Percentiles rank a stretch among this genome's conserved stretches.
phyloP scores from a whole-genome alignment of 2,113 vertebrate species.

The Vidua macroura region DNA sequence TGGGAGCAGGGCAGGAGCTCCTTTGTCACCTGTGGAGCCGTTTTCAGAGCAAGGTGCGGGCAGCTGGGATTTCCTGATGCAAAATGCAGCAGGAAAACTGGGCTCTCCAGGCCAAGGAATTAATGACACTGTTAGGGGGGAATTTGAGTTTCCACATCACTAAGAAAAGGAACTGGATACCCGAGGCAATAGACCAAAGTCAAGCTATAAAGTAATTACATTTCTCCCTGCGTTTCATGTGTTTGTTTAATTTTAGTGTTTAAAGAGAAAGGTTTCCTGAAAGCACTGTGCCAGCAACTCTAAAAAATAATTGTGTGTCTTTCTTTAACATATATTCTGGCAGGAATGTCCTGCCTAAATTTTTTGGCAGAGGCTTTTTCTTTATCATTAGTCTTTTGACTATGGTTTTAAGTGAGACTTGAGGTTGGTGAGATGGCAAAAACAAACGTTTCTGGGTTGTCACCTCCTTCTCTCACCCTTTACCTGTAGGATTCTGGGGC shows the following conservation, averaged over 20 bases:
- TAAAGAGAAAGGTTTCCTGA: constrained; percentile 63
- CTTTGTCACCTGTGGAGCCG: not conserved
- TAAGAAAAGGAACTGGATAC: constrained; percentile 60
- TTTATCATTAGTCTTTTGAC: not conserved
- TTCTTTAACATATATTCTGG: constrained; percentile 32
- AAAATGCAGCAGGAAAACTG: constrained; percentile 55
- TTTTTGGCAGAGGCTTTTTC: constrained; percentile 29
- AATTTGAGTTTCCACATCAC: constrained; percentile 61
- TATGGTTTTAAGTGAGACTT: not conserved
- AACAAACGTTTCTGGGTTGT: fast-evolving
- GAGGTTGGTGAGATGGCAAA: not conserved
- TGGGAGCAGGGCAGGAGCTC: not conserved
- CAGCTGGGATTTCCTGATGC: constrained; percentile 49
- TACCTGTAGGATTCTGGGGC: not conserved
- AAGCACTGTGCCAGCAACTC: constrained; percentile 24
- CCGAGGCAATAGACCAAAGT: constrained; percentile 63
- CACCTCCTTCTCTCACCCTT: not conserved
- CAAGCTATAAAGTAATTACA: constrained; percentile 66
- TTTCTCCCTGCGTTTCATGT: constrained; percentile 59
- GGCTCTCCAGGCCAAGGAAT: constrained; percentile 42
- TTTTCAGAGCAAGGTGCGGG: constrained; percentile 6
- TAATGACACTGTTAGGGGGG: constrained; percentile 49
- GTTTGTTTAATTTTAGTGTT: constrained; percentile 67
- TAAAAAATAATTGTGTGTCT: constrained; percentile 54
- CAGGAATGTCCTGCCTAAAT: not conserved